phyloP scores from a whole-genome alignment of 2,888 invertebrate species.

The Notodonta dromedarius region DNA sequence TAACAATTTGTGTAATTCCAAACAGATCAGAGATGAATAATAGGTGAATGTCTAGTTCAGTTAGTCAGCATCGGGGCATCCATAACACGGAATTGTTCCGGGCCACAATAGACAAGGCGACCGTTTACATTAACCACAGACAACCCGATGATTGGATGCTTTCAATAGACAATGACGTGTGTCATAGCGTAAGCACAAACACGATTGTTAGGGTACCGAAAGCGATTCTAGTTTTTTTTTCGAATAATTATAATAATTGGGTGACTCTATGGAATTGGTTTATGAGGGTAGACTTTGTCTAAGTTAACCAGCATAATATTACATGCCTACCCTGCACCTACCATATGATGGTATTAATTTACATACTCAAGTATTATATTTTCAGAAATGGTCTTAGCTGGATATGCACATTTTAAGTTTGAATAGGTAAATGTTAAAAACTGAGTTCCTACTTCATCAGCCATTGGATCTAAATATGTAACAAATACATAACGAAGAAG shows the following conservation, averaged over 20 bases:
- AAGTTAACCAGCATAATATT: too few relatives aligned
- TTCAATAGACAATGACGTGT: slow-evolving; percentile 68
- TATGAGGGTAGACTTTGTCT: too few relatives aligned
- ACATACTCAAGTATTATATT: too few relatives aligned
- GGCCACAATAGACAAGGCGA: slow-evolving; percentile 63
- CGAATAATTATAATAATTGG: slow-evolving; percentile 1
- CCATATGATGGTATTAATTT: too few relatives aligned
- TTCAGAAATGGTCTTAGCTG: too few relatives aligned
- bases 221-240: slow-evolving; percentile 31
- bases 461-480: too few relatives aligned
- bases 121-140: slow-evolving; percentile 60
- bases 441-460: too few relatives aligned
- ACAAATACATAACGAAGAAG: not conserved
- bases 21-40: slow-evolving; percentile 41
- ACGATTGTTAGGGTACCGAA: slow-evolving; percentile 39
- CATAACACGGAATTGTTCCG: slow-evolving; percentile 74
- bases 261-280: not conserved
- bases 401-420: too few relatives aligned
- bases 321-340: too few relatives aligned
- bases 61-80: slow-evolving; percentile 68
- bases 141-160: slow-evolving; percentile 61
- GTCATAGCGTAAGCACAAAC: slow-evolving; percentile 49
- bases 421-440: too few relatives aligned
- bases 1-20: slow-evolving; percentile 20
- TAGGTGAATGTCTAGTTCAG: slow-evolving; percentile 38